phyloP scores from a whole-genome alignment of 2,797 vertebrate genomes.

The Salarias fasciatus region DNA sequence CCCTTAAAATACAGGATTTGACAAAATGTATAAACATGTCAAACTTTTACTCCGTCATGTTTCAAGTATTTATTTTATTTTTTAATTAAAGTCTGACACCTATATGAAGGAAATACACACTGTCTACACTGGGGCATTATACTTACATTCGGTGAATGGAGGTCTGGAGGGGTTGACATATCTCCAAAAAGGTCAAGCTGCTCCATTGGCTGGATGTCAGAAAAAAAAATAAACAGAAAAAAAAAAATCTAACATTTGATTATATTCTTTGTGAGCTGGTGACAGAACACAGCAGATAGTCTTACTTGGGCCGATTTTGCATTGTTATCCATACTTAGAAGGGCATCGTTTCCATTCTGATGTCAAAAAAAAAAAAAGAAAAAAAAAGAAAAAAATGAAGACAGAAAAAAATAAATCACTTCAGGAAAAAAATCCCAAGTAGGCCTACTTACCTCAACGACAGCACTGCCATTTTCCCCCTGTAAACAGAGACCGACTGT shows the following conservation, averaged over 20 bases:
- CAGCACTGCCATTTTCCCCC: slow-evolving; percentile 83
- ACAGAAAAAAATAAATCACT: background rate
- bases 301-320: slow-evolving; percentile 82
- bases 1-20: too few relatives aligned
- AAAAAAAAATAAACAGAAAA: slow-evolving; percentile 22
- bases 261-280: too few relatives aligned
- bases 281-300: background rate
- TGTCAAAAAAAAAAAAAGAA: slow-evolving; percentile 5
- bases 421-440: slow-evolving; percentile 4
- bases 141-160: slow-evolving; percentile 92
- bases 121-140: too few relatives aligned
- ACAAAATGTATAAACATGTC: too few relatives aligned
- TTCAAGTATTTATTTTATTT: too few relatives aligned
- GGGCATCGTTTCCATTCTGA: slow-evolving; percentile 85
- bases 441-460: slow-evolving; percentile 87
- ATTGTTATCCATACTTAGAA: slow-evolving; percentile 75
- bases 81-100: too few relatives aligned
- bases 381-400: slow-evolving; percentile 18
- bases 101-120: too few relatives aligned
- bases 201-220: slow-evolving; percentile 85
- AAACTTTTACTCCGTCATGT: too few relatives aligned
- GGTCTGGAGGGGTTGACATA: slow-evolving; percentile 97
- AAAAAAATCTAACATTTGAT: too few relatives aligned
- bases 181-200: slow-evolving; percentile 95
- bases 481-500: slow-evolving; percentile 69